Evolutionary conservation across 1,140 invertebrate species (phyloP).

Genomic region (Araneus ventricosus): DNA sequence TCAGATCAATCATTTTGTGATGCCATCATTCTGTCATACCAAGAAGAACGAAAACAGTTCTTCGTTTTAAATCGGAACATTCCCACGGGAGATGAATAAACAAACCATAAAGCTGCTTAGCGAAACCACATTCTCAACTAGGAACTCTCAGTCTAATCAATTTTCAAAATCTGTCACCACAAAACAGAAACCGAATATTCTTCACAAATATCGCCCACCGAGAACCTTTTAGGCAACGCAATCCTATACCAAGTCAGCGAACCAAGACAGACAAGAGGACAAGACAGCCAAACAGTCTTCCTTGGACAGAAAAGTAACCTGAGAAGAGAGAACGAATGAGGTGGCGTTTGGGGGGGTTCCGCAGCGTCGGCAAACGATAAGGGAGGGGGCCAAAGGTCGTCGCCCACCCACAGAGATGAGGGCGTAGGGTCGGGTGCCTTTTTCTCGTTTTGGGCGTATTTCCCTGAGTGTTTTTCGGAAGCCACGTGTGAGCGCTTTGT

Average conservation of each 20-base stretch:
- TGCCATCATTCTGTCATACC: no score
- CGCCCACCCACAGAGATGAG: conserved; percentile 61
- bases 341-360: conserved; percentile 33
- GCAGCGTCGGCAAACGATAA: conserved; percentile 53
- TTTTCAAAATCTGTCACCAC: conserved; percentile 1
- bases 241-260: background rate
- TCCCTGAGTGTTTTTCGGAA: conserved; percentile 54
- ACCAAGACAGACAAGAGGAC: conserved; percentile 50
- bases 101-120: background rate
- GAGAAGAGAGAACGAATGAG: conserved; percentile 15
- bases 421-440: conserved; percentile 26
- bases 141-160: background rate
- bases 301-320: background rate
- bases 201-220: background rate
- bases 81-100: background rate
- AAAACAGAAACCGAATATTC: conserved; percentile 11
- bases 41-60: background rate
- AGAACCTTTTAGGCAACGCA: background rate
- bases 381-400: conserved; percentile 58
- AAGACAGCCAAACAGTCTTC: conserved; percentile 26
- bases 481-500: conserved; percentile 61
- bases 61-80: background rate
- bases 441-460: conserved; percentile 44
- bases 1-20: no score
- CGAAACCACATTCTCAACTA: background rate